Evolutionary conservation across 2,113 vertebrate genomes (phyloP).

Genomic region (Numenius arquata): DNA sequence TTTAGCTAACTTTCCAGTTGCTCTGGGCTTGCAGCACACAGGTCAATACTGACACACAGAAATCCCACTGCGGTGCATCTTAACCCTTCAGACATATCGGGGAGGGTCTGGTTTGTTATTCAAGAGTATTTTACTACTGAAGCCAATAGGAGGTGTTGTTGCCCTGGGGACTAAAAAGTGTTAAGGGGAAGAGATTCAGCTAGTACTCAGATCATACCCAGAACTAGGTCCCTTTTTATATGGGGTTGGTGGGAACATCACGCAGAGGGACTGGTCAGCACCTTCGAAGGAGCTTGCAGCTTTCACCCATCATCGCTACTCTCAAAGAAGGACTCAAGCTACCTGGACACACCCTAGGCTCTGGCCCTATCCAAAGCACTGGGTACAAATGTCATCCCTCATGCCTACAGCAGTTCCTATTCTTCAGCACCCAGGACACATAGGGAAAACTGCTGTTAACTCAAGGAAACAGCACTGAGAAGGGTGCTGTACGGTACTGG

Average conservation of each 20-base stretch:
- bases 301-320: background rate
- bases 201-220: fast-evolving
- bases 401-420: background rate
- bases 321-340: background rate
- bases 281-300: background rate
- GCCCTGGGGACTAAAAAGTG: background rate
- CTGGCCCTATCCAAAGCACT: background rate
- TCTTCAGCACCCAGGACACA: background rate
- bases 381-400: background rate
- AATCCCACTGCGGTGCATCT: background rate
- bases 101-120: background rate
- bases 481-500: background rate
- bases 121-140: no score
- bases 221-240: background rate
- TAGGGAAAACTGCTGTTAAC: background rate
- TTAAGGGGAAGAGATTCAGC: background rate
- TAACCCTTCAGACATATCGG: background rate
- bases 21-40: background rate
- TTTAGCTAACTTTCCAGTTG: background rate
- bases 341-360: background rate
- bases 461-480: background rate
- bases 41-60: background rate
- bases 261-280: background rate
- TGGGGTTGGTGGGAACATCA: background rate
- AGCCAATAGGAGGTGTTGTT: background rate